Evolutionary conservation across 1,140 invertebrate genomes (phyloP).

Genomic region (Trichogramma pretiosum): DNA sequence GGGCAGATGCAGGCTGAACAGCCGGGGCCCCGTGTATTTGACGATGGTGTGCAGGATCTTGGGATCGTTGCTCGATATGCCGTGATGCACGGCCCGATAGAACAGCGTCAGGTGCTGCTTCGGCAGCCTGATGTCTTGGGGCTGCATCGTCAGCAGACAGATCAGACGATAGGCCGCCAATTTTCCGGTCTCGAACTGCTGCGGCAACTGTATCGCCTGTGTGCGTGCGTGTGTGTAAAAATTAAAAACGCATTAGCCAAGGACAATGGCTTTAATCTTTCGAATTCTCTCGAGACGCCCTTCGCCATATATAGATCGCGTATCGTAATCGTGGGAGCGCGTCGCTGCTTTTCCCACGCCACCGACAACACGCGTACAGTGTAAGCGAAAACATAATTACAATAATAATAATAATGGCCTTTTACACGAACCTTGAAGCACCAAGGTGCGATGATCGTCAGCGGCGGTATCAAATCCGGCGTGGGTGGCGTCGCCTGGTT

Average conservation of each 20-base stretch:
- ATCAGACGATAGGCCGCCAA: conserved; percentile 62
- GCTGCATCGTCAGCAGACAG: conserved; percentile 55
- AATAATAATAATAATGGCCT: neutral
- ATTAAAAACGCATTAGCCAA: too few species aligned
- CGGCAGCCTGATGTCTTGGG: conserved; percentile 48
- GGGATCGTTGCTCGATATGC: conserved; percentile 45
- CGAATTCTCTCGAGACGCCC: too few species aligned
- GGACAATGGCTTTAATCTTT: too few species aligned
- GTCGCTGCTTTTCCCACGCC: too few species aligned
- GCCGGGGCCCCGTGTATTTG: conserved; percentile 66
- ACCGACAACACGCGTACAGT: too few species aligned
- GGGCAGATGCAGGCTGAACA: conserved; percentile 79
- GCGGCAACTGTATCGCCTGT: conserved; percentile 55
- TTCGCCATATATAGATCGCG: too few species aligned
- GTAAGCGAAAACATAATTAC: neutral
- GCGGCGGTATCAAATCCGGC: conserved; percentile 67
- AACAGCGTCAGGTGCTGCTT: conserved; percentile 75
- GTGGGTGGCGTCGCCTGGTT: conserved; percentile 62
- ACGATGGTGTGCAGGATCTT: conserved; percentile 55
- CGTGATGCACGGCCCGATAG: conserved; percentile 79
- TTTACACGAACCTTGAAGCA: conserved; percentile 55
- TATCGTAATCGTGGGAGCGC: too few species aligned
- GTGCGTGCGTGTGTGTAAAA: too few species aligned
- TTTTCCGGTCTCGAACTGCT: conserved; percentile 56
- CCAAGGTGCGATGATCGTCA: conserved; percentile 80